Evolutionary conservation across 2,888 invertebrate genomes (phyloP), one percentile per base, ranked within the genome.

Genomic region (Steinernema carpocapsae): DNA sequence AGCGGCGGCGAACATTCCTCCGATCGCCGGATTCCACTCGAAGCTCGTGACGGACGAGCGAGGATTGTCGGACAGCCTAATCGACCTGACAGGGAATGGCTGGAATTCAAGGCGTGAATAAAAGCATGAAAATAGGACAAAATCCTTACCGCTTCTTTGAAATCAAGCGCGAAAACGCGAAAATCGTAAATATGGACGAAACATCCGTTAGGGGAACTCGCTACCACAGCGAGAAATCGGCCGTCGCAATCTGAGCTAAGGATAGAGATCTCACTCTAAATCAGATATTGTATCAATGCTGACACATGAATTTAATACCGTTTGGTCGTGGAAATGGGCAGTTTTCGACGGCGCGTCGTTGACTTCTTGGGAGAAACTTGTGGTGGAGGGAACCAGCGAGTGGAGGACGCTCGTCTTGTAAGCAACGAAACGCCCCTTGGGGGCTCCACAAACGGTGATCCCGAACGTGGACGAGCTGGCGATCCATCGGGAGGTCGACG

Each of bases 1-100:
- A 7, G 78, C 56, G 17, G 79, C 81, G 0, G 82, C 82, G 32
- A 84, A 80, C 0, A 78, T 76, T 73, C 83, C 82, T 0, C 78
- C 64, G 14, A 79, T 74, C 7, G 79, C 79, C 0, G 84, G 84
- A 75, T 84, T 84, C 84, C 84, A 84, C 37, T 80, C 78, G 17
- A 84, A 26, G 59, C 73, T 76, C 1, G 74, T 74, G 26, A 81
- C 78, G n/a, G 72, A 73, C 14, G 78, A 76, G 1, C 37, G 32
- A 3, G 45, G 43, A 17, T 81, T 78, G 2, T 74, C 71, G 17
- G 79, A 77, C 12, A 84, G 59, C 12, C 81, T 75, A 7, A 81
- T 79, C 12, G 73, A 74, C 17, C 73, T 71, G 17, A 76, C 14
- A 17, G 72, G 80, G 22, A 77, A 78, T 3, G 78, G 77, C 79